These are phyloP conservation scores for Spicauda simplicius DNA, from an alignment of 2,888 invertebrate species.

Conservation along the genomic window DNA sequence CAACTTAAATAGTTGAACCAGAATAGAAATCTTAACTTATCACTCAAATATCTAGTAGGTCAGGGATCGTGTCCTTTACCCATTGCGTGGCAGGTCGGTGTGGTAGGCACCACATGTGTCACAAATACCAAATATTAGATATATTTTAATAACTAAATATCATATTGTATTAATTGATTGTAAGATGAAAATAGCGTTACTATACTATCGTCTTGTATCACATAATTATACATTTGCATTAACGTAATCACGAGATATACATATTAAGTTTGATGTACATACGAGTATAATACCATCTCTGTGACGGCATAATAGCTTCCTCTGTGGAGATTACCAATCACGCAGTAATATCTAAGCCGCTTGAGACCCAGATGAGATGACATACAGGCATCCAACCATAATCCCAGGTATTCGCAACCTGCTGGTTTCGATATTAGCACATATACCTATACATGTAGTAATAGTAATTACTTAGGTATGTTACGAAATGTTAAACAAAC, in stretches of 20 bases:
- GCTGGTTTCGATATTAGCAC: slow-evolving; percentile 19
- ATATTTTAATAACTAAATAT: too few species aligned
- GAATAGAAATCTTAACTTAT: too few species aligned
- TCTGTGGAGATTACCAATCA: slow-evolving; percentile 33
- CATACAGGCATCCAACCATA: slow-evolving; percentile 27
- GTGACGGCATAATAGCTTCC: slow-evolving; percentile 29
- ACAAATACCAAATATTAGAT: too few species aligned
- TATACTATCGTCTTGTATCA: not conserved
- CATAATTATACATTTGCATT: not conserved
- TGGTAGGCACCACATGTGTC: too few species aligned
- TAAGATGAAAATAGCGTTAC: not conserved
- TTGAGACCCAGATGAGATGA: slow-evolving; percentile 31
- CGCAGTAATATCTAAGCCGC: slow-evolving; percentile 33
- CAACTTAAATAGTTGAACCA: too few species aligned
- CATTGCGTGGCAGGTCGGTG: too few species aligned
- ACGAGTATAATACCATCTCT: slow-evolving; percentile 18
- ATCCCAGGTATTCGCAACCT: slow-evolving; percentile 23
- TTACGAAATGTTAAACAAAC: not conserved
- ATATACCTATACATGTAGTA: not conserved
- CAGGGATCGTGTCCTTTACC: too few species aligned
- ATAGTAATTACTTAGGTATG: slow-evolving; percentile 1
- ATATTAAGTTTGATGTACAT: slow-evolving; percentile 16
- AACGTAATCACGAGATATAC: slow-evolving; percentile 5
- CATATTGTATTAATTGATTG: not conserved
- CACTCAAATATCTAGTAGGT: too few species aligned